Conservation (phyloP, 2,797 vertebrate species). For the Remorina albescens region DNA sequence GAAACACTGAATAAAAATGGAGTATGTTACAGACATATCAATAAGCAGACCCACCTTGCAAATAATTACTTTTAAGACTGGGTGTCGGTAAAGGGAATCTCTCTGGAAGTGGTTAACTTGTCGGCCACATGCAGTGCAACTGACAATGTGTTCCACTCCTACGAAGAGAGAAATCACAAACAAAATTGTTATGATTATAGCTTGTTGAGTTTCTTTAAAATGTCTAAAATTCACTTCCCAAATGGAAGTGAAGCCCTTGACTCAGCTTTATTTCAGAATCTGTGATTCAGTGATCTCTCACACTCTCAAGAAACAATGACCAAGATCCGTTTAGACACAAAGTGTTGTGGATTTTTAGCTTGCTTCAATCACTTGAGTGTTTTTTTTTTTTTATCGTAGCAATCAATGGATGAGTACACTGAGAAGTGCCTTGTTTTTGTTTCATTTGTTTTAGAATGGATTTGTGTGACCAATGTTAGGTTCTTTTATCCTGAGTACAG, state of each 20-base stretch:
- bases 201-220: background rate
- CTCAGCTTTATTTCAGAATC: too few species aligned
- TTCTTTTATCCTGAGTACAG: background rate
- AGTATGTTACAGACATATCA: background rate
- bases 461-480: background rate
- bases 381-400: slow-evolving; percentile 7
- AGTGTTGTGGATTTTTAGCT: background rate
- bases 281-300: too few species aligned
- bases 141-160: slow-evolving; percentile 92
- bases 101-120: slow-evolving; percentile 98
- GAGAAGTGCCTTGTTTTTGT: background rate
- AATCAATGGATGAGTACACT: background rate
- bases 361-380: background rate
- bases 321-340: slow-evolving; percentile 2
- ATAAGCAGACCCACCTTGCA: slow-evolving; percentile 90
- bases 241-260: background rate
- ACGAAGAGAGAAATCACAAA: slow-evolving; percentile 53
- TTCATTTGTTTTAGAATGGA: background rate
- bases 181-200: background rate
- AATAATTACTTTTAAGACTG: slow-evolving; percentile 95
- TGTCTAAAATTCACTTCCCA: too few species aligned
- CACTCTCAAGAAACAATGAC: slow-evolving; percentile 14
- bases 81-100: slow-evolving; percentile 95
- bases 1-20: background rate
- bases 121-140: slow-evolving; percentile 96